A percentile compares a stretch with the other conserved stretches of the same genome.
These are phyloP conservation scores for Tyria jacobaeae DNA, from an alignment of 2,888 invertebrate species.

Conservation along the genomic window DNA sequence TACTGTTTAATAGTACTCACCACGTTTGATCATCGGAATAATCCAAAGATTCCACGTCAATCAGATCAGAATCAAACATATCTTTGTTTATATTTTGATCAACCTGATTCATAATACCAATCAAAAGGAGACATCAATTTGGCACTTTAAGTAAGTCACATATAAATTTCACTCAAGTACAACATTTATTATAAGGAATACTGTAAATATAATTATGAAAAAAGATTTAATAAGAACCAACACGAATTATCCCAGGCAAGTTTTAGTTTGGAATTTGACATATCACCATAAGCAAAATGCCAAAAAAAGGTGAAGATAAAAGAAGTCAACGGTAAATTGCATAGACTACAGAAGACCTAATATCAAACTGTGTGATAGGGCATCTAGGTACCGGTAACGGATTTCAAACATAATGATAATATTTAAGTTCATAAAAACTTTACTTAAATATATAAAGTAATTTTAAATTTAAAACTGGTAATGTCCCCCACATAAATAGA, in stretches of 20 bases:
- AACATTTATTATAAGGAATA: slow-evolving; percentile 75
- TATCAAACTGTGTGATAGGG: not conserved
- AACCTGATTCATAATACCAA: slow-evolving; percentile 80
- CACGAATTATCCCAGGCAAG: slow-evolving; percentile 77
- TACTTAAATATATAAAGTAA: not conserved
- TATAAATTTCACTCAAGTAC: slow-evolving; percentile 70
- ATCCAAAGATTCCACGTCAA: slow-evolving; percentile 86
- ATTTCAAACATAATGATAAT: not conserved
- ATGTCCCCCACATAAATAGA: not conserved
- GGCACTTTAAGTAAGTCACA: slow-evolving; percentile 80
- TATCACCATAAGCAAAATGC: slow-evolving; percentile 67
- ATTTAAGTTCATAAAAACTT: not conserved
- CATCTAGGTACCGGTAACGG: not conserved
- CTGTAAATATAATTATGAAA: slow-evolving; percentile 75
- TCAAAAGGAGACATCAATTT: slow-evolving; percentile 80
- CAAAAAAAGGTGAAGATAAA: slow-evolving; percentile 62
- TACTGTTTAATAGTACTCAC: slow-evolving; percentile 69
- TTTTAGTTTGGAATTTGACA: slow-evolving; percentile 84
- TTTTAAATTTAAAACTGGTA: not conserved
- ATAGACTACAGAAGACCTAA: slow-evolving; percentile 54
- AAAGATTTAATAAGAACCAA: slow-evolving; percentile 73
- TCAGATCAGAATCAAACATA: slow-evolving; percentile 85
- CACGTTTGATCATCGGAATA: slow-evolving; percentile 87
- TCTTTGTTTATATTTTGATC: slow-evolving; percentile 86
- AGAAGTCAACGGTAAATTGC: slow-evolving; percentile 72